Conservation (phyloP, 2,888 invertebrate species). For the Trichogramma evanescens region DNA sequence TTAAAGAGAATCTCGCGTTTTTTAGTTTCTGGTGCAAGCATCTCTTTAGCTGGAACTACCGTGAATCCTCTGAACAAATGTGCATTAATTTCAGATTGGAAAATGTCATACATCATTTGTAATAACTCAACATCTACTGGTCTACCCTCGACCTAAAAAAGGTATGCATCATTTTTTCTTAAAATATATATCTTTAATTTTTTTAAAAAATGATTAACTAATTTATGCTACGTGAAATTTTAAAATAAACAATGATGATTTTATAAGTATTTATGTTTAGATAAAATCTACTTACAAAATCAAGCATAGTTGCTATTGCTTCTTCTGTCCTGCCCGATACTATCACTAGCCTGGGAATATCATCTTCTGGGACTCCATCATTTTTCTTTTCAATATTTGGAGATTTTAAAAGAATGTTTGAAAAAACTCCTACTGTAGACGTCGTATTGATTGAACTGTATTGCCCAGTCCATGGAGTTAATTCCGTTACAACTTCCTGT, state of each 20-base stretch:
- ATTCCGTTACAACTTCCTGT: slow-evolving; percentile 19
- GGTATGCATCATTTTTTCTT: not conserved
- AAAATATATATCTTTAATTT: too few species aligned
- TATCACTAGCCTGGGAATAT: slow-evolving; percentile 65
- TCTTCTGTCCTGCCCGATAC: slow-evolving; percentile 76
- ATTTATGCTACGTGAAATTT: not conserved
- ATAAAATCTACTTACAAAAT: slow-evolving; percentile 50
- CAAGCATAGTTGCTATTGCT: slow-evolving; percentile 59
- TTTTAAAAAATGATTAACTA: not conserved
- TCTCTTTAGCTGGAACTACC: slow-evolving; percentile 47
- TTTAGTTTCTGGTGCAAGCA: slow-evolving; percentile 34
- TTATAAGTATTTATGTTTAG: not conserved
- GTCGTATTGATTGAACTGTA: slow-evolving; percentile 78
- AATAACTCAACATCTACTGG: slow-evolving; percentile 59
- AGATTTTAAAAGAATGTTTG: slow-evolving; percentile 62
- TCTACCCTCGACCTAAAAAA: slow-evolving; percentile 48
- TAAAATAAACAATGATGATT: not conserved
- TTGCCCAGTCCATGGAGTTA: slow-evolving; percentile 60
- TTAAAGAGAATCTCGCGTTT: slow-evolving; percentile 55
- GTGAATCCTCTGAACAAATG: slow-evolving; percentile 73
- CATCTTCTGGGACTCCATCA: slow-evolving; percentile 56
- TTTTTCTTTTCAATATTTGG: slow-evolving; percentile 57
- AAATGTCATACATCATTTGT: slow-evolving; percentile 56
- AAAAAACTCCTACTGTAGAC: slow-evolving; percentile 86
- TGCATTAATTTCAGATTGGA: slow-evolving; percentile 51